These are phyloP conservation scores for Synchiropus splendidus DNA, from an alignment of 2,113 vertebrate species.

Conservation along the genomic window DNA sequence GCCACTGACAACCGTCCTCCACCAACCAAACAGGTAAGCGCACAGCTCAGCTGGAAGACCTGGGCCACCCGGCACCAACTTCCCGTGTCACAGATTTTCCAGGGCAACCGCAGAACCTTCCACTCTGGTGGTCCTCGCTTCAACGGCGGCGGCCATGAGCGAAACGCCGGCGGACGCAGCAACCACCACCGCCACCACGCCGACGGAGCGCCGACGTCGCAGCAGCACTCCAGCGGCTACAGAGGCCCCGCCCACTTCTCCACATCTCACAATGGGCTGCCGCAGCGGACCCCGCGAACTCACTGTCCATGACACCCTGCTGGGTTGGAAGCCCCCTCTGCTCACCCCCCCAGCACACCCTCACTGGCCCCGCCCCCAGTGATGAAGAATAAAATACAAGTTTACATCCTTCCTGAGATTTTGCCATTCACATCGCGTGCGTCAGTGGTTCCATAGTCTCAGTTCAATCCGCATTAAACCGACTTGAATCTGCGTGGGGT, in stretches of 20 bases:
- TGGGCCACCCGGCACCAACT: too few relatives aligned
- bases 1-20: conserved; percentile 50
- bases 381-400: conserved; percentile 68
- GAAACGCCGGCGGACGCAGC: conserved; percentile 58
- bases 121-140: conserved; percentile 68
- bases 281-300: conserved; percentile 76
- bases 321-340: neutral
- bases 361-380: conserved; percentile 27
- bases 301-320: conserved; percentile 55
- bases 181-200: conserved; percentile 56
- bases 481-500: too few relatives aligned
- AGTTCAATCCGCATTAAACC: too few relatives aligned
- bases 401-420: conserved; percentile 56
- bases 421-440: too few relatives aligned
- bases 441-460: too few relatives aligned
- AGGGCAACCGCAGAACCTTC: conserved; percentile 58
- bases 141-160: conserved; percentile 58
- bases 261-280: conserved; percentile 65
- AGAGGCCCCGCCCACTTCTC: conserved; percentile 40
- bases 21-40: conserved; percentile 73
- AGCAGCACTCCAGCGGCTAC: conserved; percentile 37
- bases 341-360: conserved; percentile 7
- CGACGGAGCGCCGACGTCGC: conserved; percentile 18
- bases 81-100: conserved; percentile 61
- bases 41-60: too few relatives aligned